These are phyloP conservation scores for Mythimna loreyi DNA, from an alignment of 2,888 invertebrate genomes.

Conservation along the genomic window DNA sequence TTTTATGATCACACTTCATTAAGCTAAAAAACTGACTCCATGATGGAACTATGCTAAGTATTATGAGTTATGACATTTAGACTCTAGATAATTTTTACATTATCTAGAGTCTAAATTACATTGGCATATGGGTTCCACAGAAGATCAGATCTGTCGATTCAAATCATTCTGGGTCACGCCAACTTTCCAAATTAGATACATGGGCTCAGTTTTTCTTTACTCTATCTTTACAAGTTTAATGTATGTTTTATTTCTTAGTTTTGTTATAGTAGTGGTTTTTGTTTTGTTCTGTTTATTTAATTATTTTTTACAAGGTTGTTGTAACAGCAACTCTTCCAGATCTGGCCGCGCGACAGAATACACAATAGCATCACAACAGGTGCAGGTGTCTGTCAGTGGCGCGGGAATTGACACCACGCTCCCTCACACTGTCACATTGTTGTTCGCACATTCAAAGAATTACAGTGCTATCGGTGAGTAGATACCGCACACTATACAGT, in stretches of 20 bases:
- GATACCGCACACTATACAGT: neutral
- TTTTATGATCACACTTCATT: no score
- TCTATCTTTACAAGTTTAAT: no score
- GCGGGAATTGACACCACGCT: slow-evolving; percentile 79
- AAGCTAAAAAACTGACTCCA: no score
- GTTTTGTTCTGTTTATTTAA: slow-evolving; percentile 3
- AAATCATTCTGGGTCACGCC: no score
- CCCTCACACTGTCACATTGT: slow-evolving; percentile 79
- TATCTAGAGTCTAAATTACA: no score
- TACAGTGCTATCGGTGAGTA: slow-evolving; percentile 84
- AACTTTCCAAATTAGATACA: no score
- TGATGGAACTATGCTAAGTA: no score
- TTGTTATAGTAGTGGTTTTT: neutral
- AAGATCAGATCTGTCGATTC: no score
- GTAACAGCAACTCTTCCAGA: slow-evolving; percentile 84
- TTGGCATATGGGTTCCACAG: no score
- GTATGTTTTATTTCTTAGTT: neutral
- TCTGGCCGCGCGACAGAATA: slow-evolving; percentile 93
- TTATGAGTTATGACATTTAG: no score
- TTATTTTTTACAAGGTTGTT: slow-evolving; percentile 58
- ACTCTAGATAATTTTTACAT: no score
- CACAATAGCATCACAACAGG: slow-evolving; percentile 91
- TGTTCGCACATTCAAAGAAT: slow-evolving; percentile 83
- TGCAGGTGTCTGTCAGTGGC: slow-evolving; percentile 79
- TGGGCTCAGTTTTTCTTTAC: no score